Percentiles rank a stretch among this genome's conserved stretches.
Evolutionary conservation across 92 coral and sea anemone genomes (phyloP).

Genomic region (Zoanthus gigantus): DNA sequence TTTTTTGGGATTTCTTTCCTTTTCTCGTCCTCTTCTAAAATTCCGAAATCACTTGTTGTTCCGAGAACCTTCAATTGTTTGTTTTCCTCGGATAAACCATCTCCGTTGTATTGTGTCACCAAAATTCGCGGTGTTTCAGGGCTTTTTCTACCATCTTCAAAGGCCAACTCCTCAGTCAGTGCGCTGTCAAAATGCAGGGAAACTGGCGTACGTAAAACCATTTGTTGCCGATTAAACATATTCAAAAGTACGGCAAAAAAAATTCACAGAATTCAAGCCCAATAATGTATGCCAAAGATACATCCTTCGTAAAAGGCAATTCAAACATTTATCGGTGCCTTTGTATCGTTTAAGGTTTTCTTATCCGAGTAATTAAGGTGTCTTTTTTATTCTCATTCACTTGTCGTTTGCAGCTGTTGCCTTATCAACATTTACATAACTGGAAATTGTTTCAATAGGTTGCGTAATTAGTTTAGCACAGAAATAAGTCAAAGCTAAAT

Average conservation of each 20-base stretch:
- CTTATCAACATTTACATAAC: neutral
- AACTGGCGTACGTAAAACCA: constrained; percentile 1
- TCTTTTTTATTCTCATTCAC: neutral
- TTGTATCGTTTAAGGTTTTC: neutral
- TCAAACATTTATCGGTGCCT: neutral
- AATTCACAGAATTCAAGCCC: neutral
- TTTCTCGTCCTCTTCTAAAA: neutral
- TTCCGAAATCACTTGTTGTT: neutral
- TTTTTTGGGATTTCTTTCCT: neutral
- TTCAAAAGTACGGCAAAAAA: neutral
- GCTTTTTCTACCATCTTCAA: neutral
- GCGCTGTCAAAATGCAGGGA: neutral
- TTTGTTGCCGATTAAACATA: neutral
- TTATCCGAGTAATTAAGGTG: neutral
- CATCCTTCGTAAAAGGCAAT: neutral
- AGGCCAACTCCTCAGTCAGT: neutral
- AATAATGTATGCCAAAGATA: neutral
- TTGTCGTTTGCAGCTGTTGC: constrained; percentile 6
- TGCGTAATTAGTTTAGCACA: neutral
- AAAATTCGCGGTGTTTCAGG: neutral
- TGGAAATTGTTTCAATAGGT: neutral
- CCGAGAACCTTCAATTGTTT: neutral
- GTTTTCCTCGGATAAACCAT: neutral
- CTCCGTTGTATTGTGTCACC: neutral
- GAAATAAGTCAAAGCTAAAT: neutral